phyloP scores from a whole-genome alignment of 2,797 vertebrate species.

The Anisognathus igniventris region DNA sequence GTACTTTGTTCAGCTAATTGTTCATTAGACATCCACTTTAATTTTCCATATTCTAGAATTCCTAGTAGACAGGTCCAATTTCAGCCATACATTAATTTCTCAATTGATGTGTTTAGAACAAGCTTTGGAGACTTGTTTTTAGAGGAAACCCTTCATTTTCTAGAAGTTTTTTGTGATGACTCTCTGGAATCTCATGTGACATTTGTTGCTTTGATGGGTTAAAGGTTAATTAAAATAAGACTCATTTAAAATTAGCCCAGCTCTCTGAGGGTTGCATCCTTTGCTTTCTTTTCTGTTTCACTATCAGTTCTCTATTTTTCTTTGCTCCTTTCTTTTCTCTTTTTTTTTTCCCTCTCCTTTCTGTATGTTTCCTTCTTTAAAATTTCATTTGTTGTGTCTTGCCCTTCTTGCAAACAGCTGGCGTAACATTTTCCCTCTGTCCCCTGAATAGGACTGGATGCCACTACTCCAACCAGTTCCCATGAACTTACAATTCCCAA shows the following conservation, averaged over 20 bases:
- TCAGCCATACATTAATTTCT: constrained; percentile 24
- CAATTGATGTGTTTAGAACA: background rate
- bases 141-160: constrained; percentile 19
- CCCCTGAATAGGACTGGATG: constrained; percentile 85
- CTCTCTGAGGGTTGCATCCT: constrained; percentile 49
- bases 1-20: background rate
- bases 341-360: background rate
- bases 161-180: constrained; percentile 23
- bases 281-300: constrained; percentile 49
- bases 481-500: constrained; percentile 94
- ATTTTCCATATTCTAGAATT: background rate
- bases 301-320: constrained; percentile 52
- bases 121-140: background rate
- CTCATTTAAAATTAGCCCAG: constrained; percentile 11
- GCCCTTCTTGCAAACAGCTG: background rate
- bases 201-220: constrained; percentile 55
- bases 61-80: constrained; percentile 29
- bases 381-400: constrained; percentile 33
- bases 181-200: constrained; percentile 19
- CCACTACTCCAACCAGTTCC: constrained; percentile 86
- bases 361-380: constrained; percentile 36
- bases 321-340: constrained; percentile 29
- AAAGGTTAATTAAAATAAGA: constrained; percentile 49
- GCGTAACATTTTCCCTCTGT: constrained; percentile 68
- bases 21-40: background rate